Evolutionary conservation across 2,113 vertebrate species (phyloP).

Genomic region (Pogona vitticeps): DNA sequence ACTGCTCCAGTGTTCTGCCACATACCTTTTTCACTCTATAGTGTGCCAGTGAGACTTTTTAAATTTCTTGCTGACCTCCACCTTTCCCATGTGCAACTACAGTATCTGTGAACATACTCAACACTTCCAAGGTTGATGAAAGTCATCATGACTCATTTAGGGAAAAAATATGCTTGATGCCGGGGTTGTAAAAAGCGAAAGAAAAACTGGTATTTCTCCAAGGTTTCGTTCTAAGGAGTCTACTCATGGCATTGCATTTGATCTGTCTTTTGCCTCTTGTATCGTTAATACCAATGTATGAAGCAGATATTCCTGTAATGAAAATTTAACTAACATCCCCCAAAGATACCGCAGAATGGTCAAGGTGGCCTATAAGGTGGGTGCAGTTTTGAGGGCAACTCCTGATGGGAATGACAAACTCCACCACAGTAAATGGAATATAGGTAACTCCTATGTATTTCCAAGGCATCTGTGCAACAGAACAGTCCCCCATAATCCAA

Average conservation of each 20-base stretch:
- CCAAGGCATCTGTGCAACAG: neutral
- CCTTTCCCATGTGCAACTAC: conserved; percentile 23
- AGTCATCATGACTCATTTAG: conserved; percentile 66
- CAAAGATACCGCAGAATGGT: conserved; percentile 51
- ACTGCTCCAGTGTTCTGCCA: neutral
- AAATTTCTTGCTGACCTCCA: conserved; percentile 24
- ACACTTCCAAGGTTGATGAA: conserved; percentile 68
- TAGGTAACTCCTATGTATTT: neutral
- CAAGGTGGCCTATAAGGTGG: conserved; percentile 53
- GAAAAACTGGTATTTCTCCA: conserved; percentile 57
- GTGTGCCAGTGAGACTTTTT: neutral
- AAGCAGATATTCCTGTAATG: conserved; percentile 33
- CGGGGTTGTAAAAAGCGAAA: conserved; percentile 9
- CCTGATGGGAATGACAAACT: neutral
- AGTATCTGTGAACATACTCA: conserved; percentile 63
- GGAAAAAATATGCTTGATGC: conserved; percentile 4
- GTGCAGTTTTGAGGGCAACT: conserved; percentile 42
- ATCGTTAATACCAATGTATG: conserved; percentile 58
- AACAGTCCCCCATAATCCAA: too few relatives aligned
- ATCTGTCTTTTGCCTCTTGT: conserved; percentile 52
- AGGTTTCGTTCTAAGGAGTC: conserved; percentile 62
- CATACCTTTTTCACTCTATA: neutral
- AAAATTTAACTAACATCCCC: conserved; percentile 69
- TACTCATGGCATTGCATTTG: conserved; percentile 33
- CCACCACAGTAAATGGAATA: neutral